Evolutionary conservation across 2,797 vertebrate genomes (phyloP).

Genomic region (Epinephelus coioides): DNA sequence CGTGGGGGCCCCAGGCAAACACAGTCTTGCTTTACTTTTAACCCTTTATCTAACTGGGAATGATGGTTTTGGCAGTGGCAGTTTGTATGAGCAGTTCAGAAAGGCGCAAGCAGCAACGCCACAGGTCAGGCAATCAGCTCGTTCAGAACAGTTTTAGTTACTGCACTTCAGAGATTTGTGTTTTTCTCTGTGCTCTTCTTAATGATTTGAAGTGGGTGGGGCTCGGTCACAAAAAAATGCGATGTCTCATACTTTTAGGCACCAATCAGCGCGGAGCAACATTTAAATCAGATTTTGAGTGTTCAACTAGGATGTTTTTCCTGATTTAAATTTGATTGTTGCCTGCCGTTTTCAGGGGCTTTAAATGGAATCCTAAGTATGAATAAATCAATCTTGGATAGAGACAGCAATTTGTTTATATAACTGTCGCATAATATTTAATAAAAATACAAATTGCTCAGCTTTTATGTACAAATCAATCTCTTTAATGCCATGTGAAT

Average conservation of each 20-base stretch:
- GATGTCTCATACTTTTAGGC: not conserved
- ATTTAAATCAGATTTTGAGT: constrained; percentile 3
- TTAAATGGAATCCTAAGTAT: not conserved
- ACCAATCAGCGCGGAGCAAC: not conserved
- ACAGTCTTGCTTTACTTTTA: no score
- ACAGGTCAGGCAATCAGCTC: no score
- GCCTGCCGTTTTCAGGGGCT: not conserved
- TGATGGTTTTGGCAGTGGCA: no score
- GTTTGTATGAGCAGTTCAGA: no score
- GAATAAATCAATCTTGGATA: constrained; percentile 24
- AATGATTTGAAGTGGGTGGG: not conserved
- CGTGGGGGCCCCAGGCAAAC: no score
- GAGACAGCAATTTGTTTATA: not conserved
- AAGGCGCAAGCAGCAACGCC: no score
- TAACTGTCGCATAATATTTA: constrained; percentile 14
- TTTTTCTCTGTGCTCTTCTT: not conserved
- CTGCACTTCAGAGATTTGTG: constrained; percentile 3
- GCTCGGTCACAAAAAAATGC: not conserved
- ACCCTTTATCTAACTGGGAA: no score
- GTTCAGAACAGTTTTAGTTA: not conserved
- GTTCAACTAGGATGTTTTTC: no score
- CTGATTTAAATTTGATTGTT: not conserved
- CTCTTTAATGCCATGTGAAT: constrained; percentile 30
- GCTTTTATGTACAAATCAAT: constrained; percentile 26
- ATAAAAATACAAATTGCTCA: constrained; percentile 29